Base-by-base conservation (phyloP, 1,140 invertebrate species). In the Arion vulgaris region DNA sequence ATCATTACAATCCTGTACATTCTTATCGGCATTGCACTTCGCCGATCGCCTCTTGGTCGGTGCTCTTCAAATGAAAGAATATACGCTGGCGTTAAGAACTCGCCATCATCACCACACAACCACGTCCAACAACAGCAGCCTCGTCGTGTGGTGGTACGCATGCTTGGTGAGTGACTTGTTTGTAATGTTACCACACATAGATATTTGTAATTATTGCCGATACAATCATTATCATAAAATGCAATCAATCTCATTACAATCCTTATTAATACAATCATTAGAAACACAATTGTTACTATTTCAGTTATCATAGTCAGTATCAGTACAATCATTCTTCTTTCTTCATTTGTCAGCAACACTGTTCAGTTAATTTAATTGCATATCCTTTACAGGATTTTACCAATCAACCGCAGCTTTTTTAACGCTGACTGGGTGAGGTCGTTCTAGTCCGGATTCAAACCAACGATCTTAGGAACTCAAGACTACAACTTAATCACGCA, bases 1-100 rank as follows among this genome's bases (percentile, higher is more conserved):
- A 69, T 93, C 13, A 93, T 93, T 77, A 89, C 89, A 34, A 86
- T 91, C 19, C 85, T 93, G 19, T 93, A 93, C 80, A 89, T 92
- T 39, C 77, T 90, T 57, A 93, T 93, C 57, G 92, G 91, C 11
- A 72, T 92, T 1, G 88, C 91, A 1, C 85, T 93, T 13, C 81
- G 90, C n/a, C 86, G 85, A 23, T 92, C 91, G 5, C 82, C 87
- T 19, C 80, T 88, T 39, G 49, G 51, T 9, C 66, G 86, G n/a
- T 83, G 73, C 5, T 53, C 81, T 23, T 86, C 86, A 15, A 85
- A 88, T 72, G 87, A 87, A n/a, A 80, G 71, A 57, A 41, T 79
- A 7, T 45, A 45, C 41, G 41, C 41, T 45, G 41, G 41, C 26
- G 19, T 57, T 9, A 57, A 57, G 53, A 19, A 57, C 26, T 57